A percentile compares a stretch with the other conserved stretches of the same genome.
Conservation (phyloP, 2,888 invertebrate genomes). For the Ernsta delagoae region DNA sequence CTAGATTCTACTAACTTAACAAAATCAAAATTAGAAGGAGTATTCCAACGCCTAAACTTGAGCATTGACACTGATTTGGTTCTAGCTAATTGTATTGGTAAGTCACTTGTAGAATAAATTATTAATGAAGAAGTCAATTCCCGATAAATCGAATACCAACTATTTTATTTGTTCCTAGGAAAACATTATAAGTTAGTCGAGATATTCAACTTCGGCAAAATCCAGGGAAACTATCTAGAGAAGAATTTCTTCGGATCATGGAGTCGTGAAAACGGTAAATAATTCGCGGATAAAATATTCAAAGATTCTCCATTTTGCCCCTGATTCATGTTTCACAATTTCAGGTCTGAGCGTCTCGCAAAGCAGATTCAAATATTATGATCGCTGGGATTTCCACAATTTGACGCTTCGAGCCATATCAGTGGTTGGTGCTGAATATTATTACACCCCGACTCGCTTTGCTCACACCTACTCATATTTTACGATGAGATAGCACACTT, state of each 20-base stretch:
- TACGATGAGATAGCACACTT: constrained; percentile 9
- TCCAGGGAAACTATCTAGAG: constrained; percentile 69
- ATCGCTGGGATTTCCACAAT: constrained; percentile 74
- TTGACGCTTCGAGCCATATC: constrained; percentile 71
- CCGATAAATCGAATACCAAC: background rate
- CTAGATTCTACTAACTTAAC: constrained; percentile 40
- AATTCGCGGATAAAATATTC: constrained; percentile 40
- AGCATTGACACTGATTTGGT: constrained; percentile 66
- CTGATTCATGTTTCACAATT: constrained; percentile 43
- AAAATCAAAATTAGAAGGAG: background rate
- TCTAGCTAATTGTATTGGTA: constrained; percentile 53
- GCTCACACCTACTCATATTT: constrained; percentile 9
- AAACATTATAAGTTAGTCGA: constrained; percentile 54
- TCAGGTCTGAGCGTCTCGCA: constrained; percentile 58
- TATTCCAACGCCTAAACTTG: constrained; percentile 52
- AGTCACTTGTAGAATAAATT: background rate
- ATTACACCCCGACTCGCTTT: constrained; percentile 17
- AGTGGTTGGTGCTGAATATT: constrained; percentile 55
- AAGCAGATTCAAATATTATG: constrained; percentile 68
- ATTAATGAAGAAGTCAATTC: too few relatives aligned
- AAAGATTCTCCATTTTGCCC: constrained; percentile 34
- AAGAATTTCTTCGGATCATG: constrained; percentile 56
- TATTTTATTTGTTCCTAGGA: constrained; percentile 46
- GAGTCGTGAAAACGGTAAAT: constrained; percentile 52
- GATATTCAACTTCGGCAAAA: constrained; percentile 70